Base-by-base conservation (phyloP, 2,797 vertebrate genomes). In the Yasuhikotakia modesta region DNA sequence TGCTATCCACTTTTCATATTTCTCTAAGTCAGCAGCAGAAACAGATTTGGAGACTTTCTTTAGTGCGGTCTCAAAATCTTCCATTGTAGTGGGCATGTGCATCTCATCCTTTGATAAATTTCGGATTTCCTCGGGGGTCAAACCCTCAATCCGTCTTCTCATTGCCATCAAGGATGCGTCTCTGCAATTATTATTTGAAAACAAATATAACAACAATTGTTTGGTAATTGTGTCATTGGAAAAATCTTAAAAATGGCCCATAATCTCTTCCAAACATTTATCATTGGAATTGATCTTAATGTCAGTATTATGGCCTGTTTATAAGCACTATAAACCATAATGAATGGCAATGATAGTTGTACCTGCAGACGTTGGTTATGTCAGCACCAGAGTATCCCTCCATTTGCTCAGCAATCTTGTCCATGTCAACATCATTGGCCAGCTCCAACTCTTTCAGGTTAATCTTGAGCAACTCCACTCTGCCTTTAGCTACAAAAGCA, bases 31-130 rank as follows among this genome's bases (percentile, higher is more conserved):
- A 0, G 91, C 79, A 24, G 94, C 96, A 53, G 95, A 99, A 52
- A 99, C 96, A 0, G 98, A 99, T 79, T 98, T 99, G 53, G 98
- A 99, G 77, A 99, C 97, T 85, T 99, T 99, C 87, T 89, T 97
- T 82, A 99, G 92, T 48, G 97, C 93, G 0, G 95, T 92, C 91
- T 97, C 95, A 82, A 99, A 99, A 89, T 99, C 97, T 81, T 97
- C 96, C 98, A 99, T 99, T 73, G 98, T 99, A 50, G 97, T 99
- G 57, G 98, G 98, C 97, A 99, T 98, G 89, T 99, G 97, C 96
- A 99, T 97, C 90, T 99, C 97, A 24, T 98, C 97, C 85, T 92
- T 90, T 53, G 98, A 96, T 69, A 99, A 95, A 90, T 97, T 99
- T 39, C 96, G 92, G 84, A 99, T 99, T 91, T 99, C 96, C 84